Evolutionary conservation across 2,888 invertebrate genomes (phyloP).

Genomic region (Phania funesta): DNA sequence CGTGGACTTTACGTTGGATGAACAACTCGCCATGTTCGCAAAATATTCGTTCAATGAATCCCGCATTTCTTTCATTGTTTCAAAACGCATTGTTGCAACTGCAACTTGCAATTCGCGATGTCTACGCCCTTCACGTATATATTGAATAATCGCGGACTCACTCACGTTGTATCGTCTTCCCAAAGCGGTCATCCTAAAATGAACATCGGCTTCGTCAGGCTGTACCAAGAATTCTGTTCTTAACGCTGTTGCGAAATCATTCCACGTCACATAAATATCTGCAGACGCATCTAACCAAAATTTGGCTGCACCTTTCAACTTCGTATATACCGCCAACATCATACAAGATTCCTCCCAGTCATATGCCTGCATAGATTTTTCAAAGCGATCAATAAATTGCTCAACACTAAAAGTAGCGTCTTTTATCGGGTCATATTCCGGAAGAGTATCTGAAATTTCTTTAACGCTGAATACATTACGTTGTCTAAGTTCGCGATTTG

Average conservation of each 20-base stretch:
- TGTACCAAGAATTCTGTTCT: slow-evolving; percentile 21
- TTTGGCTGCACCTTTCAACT: not conserved
- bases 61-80: slow-evolving; percentile 51
- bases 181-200: slow-evolving; percentile 50
- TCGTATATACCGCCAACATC: slow-evolving; percentile 25
- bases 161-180: slow-evolving; percentile 34
- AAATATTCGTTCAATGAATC: slow-evolving; percentile 44
- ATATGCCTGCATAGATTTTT: slow-evolving; percentile 27
- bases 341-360: slow-evolving; percentile 40
- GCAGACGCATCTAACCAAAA: slow-evolving; percentile 44
- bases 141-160: slow-evolving; percentile 46
- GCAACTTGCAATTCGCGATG: slow-evolving; percentile 40
- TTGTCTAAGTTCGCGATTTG: not conserved
- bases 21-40: slow-evolving; percentile 22
- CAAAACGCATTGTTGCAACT: slow-evolving; percentile 33
- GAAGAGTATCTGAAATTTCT: slow-evolving; percentile 48
- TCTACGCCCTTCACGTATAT: slow-evolving; percentile 45
- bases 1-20: not conserved
- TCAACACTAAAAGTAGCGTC: no score
- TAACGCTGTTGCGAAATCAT: slow-evolving; percentile 19
- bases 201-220: slow-evolving; percentile 45
- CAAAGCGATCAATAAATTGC: slow-evolving; percentile 45
- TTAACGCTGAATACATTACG: slow-evolving; percentile 16
- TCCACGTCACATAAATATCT: not conserved
- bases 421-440: no score